Evolutionary conservation across 2,888 invertebrate genomes (phyloP).

Genomic region (Troides aeacus): DNA sequence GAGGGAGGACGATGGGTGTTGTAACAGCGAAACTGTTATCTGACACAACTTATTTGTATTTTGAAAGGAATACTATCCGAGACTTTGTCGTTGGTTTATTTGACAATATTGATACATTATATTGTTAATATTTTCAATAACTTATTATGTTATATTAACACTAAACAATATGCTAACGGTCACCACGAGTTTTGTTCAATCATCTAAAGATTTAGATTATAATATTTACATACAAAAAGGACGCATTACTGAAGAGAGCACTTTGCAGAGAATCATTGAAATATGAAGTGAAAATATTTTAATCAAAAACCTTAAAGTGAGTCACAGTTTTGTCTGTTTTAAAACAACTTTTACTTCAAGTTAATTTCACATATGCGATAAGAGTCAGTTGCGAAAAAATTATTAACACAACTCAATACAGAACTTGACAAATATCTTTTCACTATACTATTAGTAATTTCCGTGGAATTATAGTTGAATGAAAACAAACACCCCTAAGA

Average conservation of each 20-base stretch:
- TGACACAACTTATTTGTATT: constrained; percentile 42
- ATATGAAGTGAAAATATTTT: constrained; percentile 2
- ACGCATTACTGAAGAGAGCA: background rate
- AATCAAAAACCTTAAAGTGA: constrained; percentile 3
- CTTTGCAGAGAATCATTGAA: background rate
- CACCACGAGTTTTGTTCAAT: too few relatives aligned
- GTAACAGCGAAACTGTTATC: constrained; percentile 60
- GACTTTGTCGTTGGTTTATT: constrained; percentile 29
- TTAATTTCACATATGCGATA: constrained; percentile 10
- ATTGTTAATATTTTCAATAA: too few relatives aligned
- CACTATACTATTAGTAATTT: background rate
- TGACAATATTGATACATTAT: too few relatives aligned
- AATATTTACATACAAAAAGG: background rate
- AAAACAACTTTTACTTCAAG: constrained; percentile 21
- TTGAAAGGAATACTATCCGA: background rate
- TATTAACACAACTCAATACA: background rate
- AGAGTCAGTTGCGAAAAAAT: constrained; percentile 2
- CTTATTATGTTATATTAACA: too few relatives aligned
- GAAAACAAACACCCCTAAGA: background rate
- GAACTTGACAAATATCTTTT: constrained; percentile 2
- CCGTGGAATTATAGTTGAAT: background rate
- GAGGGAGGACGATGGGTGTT: constrained; percentile 56
- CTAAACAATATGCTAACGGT: too few relatives aligned
- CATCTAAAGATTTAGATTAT: too few relatives aligned
- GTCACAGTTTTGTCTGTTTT: constrained; percentile 2